These are phyloP conservation scores for Arbacia lixula DNA, from an alignment of 53 echinoderm and acorn worm genomes.

Conservation along the genomic window DNA sequence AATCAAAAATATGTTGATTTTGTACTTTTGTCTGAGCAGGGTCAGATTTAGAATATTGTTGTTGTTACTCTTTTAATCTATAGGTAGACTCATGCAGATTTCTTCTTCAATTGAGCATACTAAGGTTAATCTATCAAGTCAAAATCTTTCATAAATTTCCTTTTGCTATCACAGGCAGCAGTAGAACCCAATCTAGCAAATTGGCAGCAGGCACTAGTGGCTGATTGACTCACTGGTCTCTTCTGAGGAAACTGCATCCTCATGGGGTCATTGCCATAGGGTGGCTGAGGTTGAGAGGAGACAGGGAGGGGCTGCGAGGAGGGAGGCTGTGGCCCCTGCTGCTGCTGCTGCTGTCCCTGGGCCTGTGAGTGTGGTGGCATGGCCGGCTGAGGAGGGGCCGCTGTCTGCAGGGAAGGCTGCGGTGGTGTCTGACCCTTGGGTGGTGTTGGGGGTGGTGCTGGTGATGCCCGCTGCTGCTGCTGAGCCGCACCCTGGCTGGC, in stretches of 20 bases:
- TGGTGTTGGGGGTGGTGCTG: slow-evolving; percentile 40
- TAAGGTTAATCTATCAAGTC: too few species aligned
- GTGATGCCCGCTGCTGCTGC: slow-evolving; percentile 67
- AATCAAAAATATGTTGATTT: too few species aligned
- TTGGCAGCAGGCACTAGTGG: too few species aligned
- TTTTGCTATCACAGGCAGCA: too few species aligned
- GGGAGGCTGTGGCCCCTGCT: slow-evolving; percentile 29
- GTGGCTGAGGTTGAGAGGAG: slow-evolving; percentile 57
- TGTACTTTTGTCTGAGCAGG: too few species aligned
- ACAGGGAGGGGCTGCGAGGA: slow-evolving; percentile 1
- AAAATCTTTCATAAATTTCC: too few species aligned
- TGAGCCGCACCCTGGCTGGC: slow-evolving; percentile 50
- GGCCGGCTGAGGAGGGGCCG: slow-evolving; percentile 34
- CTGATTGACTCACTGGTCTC: slow-evolving; percentile 91
- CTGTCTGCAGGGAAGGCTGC: slow-evolving; percentile 59
- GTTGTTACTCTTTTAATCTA: too few species aligned
- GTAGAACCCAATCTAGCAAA: too few species aligned
- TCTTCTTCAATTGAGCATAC: too few species aligned
- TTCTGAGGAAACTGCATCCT: slow-evolving; percentile 91
- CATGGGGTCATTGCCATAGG: slow-evolving; percentile 70
- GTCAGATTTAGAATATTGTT: too few species aligned
- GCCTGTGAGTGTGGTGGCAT: slow-evolving; percentile 46
- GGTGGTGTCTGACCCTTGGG: slow-evolving; percentile 56
- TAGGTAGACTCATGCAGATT: too few species aligned
- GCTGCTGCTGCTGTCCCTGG: slow-evolving; percentile 25